These are phyloP conservation scores for Pentalonia nigronervosa DNA, from an alignment of 1,140 invertebrate species.

Conservation along the genomic window DNA sequence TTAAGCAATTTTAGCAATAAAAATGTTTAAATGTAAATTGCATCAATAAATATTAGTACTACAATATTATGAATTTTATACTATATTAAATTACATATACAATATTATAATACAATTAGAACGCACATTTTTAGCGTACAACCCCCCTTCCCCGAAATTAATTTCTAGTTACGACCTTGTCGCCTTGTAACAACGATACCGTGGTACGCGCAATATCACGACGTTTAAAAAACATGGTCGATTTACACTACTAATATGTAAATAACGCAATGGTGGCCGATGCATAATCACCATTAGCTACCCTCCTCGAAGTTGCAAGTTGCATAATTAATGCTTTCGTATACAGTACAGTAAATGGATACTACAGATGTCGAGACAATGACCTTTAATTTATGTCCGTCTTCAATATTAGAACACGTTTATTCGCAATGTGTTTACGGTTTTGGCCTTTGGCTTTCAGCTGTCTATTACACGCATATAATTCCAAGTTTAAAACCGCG, in stretches of 20 bases:
- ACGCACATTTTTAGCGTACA: no score
- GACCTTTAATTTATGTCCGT: neutral
- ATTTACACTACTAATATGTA: neutral
- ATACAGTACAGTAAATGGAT: neutral
- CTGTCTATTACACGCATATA: neutral
- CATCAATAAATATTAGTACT: no score
- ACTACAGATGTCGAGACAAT: neutral
- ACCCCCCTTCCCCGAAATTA: no score
- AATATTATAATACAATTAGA: neutral
- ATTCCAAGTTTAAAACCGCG: neutral
- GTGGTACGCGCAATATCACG: neutral
- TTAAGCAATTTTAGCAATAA: no score
- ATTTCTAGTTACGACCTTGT: no score
- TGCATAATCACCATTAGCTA: neutral
- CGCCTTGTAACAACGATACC: neutral
- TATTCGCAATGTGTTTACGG: neutral
- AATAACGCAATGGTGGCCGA: neutral
- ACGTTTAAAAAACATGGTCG: neutral
- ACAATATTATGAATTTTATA: no score
- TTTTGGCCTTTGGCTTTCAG: neutral
- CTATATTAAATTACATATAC: no score
- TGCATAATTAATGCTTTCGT: constrained; percentile 13
- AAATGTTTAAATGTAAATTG: no score
- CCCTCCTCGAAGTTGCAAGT: neutral
- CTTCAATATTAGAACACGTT: neutral